These are phyloP conservation scores for Onchidella celtica DNA, from an alignment of 2,888 invertebrate genomes.

Conservation along the genomic window DNA sequence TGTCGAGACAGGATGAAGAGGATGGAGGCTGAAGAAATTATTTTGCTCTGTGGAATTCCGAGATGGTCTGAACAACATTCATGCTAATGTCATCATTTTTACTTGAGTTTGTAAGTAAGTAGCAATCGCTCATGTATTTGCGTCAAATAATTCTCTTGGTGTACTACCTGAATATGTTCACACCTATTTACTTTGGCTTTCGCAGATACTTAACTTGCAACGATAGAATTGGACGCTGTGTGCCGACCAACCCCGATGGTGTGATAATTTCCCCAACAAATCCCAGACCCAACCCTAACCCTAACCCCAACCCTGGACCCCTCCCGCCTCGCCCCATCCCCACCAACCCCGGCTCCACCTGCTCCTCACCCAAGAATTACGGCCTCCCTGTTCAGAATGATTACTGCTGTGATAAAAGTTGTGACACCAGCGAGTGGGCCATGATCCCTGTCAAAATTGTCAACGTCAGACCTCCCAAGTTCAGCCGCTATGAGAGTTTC, in stretches of 20 bases:
- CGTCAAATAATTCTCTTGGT: too few species aligned
- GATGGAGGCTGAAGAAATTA: too few species aligned
- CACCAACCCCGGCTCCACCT: constrained; percentile 31
- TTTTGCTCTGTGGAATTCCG: too few species aligned
- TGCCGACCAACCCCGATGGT: constrained; percentile 36
- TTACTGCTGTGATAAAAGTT: constrained; percentile 67
- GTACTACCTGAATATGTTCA: too few species aligned
- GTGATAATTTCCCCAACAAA: too few species aligned
- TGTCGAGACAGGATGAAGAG: too few species aligned
- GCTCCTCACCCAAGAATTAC: constrained; percentile 55
- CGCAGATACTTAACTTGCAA: constrained; percentile 41
- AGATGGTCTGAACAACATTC: too few species aligned
- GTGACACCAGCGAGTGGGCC: constrained; percentile 69
- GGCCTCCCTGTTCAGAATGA: constrained; percentile 63
- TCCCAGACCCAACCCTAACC: background rate
- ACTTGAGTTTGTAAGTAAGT: too few species aligned
- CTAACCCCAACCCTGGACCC: background rate
- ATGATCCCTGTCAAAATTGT: constrained; percentile 71
- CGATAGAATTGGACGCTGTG: constrained; percentile 22
- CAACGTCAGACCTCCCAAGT: constrained; percentile 67
- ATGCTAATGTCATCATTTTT: too few species aligned
- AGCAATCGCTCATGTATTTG: too few species aligned
- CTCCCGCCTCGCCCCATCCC: constrained; percentile 2
- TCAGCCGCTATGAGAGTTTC: constrained; percentile 60
- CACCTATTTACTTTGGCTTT: background rate